Evolutionary conservation across 2,888 invertebrate genomes (phyloP), one percentile per base, ranked within the genome.

Genomic region (Lasioglossum villosulum): DNA sequence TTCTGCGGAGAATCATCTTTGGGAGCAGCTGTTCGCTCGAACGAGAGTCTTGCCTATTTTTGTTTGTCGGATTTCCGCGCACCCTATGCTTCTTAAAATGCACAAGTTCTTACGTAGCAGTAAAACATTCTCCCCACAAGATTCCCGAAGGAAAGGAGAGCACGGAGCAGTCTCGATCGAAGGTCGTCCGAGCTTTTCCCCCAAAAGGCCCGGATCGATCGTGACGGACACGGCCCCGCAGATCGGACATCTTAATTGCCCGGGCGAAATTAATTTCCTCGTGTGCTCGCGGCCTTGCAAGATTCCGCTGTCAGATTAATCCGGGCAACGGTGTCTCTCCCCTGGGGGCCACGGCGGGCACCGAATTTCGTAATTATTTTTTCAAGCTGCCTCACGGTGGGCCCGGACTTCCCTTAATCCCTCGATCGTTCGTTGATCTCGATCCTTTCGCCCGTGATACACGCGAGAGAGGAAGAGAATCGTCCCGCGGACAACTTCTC

Each of bases 191-290:
- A 23, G 4, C 12, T 68, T 86, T 88, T 83, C 79, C 82, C 78
- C 27, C 73, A 73, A 85, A 82, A 72, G 70, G 30, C 5, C 73
- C 81, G 84, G 86, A 88, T 89, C 90, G 90, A 87, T 87, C 82
- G 79, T 71, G 45, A 23, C 19, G 19, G 34, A 66, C 66, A 23
- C 4, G 34, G 77, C 39, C 39, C 76, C 80, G 63, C 82, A 81
- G 85, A 90, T 90, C 71, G 84, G 82, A 88, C 88, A 88, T 90
- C 89, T 90, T 90, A 90, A 90, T 90, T 90, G 89, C 90, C 72
- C 80, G 78, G 73, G 76, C 86, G 82, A 90, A 90, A 90, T 90
- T 90, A 90, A 90, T 90, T 90, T 89, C 83, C 82, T 45, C 75
- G 78, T 45, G 73, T 70, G 75, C 52, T 59, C 73, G 19, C 56